A percentile compares a stretch with the other conserved stretches of the same genome.
Evolutionary conservation across 1,140 invertebrate genomes (phyloP).

Genomic region (Aphaenogaster ashmeadi): DNA sequence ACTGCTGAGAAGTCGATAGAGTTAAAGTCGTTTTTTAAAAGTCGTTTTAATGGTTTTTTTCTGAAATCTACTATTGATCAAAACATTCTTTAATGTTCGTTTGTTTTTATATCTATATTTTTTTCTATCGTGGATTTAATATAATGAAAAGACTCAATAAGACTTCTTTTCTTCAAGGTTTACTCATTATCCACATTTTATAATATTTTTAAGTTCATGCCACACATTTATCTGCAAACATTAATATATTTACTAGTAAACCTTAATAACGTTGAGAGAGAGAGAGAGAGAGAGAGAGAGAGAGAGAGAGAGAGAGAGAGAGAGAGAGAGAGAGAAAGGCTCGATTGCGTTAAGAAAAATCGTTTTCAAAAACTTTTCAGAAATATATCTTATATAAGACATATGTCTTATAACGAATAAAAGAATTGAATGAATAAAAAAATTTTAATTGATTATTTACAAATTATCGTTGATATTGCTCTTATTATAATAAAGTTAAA

Average conservation of each 20-base stretch:
- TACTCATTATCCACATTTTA: not conserved
- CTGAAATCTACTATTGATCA: not conserved
- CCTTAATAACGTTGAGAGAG: not conserved
- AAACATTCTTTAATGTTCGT: not conserved
- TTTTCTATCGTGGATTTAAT: not conserved
- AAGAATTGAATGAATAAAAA: not conserved
- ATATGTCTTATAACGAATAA: not conserved
- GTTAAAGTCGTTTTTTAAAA: constrained; percentile 58
- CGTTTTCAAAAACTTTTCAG: not conserved
- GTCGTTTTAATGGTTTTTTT: not conserved
- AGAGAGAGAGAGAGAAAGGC: not conserved
- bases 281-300: not conserved
- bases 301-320: not conserved
- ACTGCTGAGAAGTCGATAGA: constrained; percentile 34
- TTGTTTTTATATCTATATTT: not conserved
- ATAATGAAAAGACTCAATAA: not conserved
- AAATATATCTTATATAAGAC: not conserved
- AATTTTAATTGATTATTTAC: not conserved
- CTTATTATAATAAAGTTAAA: too few relatives aligned
- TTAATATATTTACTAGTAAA: not conserved
- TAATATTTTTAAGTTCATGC: not conserved
- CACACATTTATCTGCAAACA: not conserved
- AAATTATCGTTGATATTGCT: not conserved
- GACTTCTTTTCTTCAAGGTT: not conserved
- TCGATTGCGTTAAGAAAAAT: not conserved